These are phyloP conservation scores for Scotopteryx bipunctaria DNA, from an alignment of 2,888 invertebrate species.

Conservation along the genomic window DNA sequence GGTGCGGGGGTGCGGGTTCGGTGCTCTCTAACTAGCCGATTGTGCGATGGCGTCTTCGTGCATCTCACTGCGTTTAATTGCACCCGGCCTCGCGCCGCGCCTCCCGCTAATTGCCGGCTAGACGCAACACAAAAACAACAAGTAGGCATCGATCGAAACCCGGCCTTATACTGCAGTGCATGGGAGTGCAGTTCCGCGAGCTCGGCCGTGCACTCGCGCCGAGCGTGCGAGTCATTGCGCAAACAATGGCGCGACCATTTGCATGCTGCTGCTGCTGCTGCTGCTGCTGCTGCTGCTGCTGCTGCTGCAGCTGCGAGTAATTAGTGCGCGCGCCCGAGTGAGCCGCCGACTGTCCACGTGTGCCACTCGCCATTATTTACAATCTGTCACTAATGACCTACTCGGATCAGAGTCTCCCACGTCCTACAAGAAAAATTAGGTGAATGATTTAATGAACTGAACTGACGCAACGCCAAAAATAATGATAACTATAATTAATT, in stretches of 20 bases:
- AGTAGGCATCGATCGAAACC: background rate
- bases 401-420: no score
- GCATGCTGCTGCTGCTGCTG: no score
- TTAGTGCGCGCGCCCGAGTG: background rate
- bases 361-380: no score
- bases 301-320: no score
- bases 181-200: background rate
- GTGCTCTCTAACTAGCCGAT: conserved; percentile 20
- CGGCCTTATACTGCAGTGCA: background rate
- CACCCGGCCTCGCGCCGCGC: conserved; percentile 5
- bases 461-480: no score
- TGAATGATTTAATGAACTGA: no score
- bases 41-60: conserved; percentile 21
- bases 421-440: no score
- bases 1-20: background rate
- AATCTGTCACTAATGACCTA: no score
- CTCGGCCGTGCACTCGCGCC: conserved; percentile 5
- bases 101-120: conserved; percentile 11
- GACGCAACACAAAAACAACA: conserved; percentile 1
- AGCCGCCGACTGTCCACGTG: background rate
- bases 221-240: conserved; percentile 4
- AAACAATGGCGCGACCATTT: conserved; percentile 16
- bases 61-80: conserved; percentile 22
- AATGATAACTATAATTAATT: no score
- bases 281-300: no score